phyloP scores from a whole-genome alignment of 2,797 vertebrate species.

The Capromys pilorides region DNA sequence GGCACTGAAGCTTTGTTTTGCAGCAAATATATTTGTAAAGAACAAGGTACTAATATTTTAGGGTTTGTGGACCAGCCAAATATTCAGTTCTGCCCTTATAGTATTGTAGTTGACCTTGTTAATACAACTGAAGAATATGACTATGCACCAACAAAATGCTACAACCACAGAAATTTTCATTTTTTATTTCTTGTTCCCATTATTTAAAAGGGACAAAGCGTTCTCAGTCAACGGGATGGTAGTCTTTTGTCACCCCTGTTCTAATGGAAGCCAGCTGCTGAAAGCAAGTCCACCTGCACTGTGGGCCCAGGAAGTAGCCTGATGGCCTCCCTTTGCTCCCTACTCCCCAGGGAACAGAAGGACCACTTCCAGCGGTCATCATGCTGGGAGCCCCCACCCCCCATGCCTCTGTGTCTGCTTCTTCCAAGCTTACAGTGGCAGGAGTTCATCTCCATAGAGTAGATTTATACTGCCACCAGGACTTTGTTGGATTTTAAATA shows the following conservation, averaged over 20 bases:
- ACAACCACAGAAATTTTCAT: not conserved
- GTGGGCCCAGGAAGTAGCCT: rapidly evolving
- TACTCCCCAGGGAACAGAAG: not conserved
- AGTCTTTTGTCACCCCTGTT: not conserved
- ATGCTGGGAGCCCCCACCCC: not conserved
- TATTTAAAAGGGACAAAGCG: not conserved
- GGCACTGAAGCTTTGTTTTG: not conserved
- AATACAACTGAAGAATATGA: not conserved
- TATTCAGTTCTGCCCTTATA: not conserved
- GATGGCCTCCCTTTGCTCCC: rapidly evolving
- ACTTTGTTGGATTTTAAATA: not conserved
- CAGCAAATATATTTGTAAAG: not conserved
- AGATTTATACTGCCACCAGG: not conserved
- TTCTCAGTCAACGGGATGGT: not conserved
- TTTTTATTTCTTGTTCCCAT: not conserved
- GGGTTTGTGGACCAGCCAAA: not conserved
- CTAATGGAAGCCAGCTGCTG: not conserved
- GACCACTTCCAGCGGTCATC: not conserved
- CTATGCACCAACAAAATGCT: not conserved
- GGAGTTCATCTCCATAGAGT: too few species aligned
- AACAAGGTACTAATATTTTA: not conserved
- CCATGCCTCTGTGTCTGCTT: rapidly evolving
- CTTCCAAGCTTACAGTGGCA: rapidly evolving
- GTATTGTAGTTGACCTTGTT: not conserved
- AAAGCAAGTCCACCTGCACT: not conserved